Percentiles rank a stretch among this genome's conserved stretches.
Evolutionary conservation across 2,888 invertebrate species (phyloP).

Genomic region (Rotaria socialis): DNA sequence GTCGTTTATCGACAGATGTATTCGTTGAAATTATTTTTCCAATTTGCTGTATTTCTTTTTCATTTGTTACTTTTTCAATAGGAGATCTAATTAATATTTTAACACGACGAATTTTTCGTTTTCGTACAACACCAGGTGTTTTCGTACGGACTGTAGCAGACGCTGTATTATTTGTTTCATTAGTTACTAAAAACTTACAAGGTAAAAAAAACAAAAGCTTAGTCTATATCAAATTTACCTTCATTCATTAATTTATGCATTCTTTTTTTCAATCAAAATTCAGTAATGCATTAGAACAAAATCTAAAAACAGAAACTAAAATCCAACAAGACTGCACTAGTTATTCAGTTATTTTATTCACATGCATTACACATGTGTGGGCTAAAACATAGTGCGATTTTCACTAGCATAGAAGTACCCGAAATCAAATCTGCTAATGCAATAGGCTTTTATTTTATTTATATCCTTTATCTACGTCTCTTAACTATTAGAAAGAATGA

Average conservation of each 20-base stretch:
- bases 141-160: neutral
- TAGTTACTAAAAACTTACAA: neutral
- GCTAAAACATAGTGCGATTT: no score
- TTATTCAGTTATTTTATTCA: no score
- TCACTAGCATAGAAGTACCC: neutral
- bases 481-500: neutral
- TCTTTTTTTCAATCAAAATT: neutral
- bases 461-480: neutral
- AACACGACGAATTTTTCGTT: neutral
- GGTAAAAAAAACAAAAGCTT: neutral
- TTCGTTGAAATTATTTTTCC: neutral
- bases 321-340: no score
- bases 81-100: neutral
- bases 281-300: neutral
- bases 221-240: neutral
- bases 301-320: neutral
- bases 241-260: neutral
- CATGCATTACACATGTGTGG: no score
- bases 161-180: neutral
- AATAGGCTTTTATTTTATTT: no score
- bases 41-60: neutral
- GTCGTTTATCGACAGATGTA: neutral
- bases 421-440: neutral
- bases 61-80: neutral
- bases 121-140: neutral